Evolutionary conservation across 1,140 invertebrate species (phyloP).

Genomic region (Bombyx mori): ASM3026992v2 NC_085122.1:13256501-13257000

Average conservation of each 20-base stretch:
- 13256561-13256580: slow-evolving; percentile 65
- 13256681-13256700: slow-evolving; percentile 68
- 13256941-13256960: too few species aligned
- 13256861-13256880: too few species aligned
- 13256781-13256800: slow-evolving; percentile 46
- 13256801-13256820: slow-evolving; percentile 59
- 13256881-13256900: too few species aligned
- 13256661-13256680: slow-evolving; percentile 56
- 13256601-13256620: slow-evolving; percentile 46
- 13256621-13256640: slow-evolving; percentile 50
- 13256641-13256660: slow-evolving; percentile 37
- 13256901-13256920: too few species aligned
- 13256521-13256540: slow-evolving; percentile 51
- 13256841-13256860: too few species aligned
- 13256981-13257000: too few species aligned
- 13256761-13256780: slow-evolving; percentile 20
- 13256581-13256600: slow-evolving; percentile 63
- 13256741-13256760: slow-evolving; percentile 22
- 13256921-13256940: too few species aligned
- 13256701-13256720: slow-evolving; percentile 68
- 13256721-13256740: slow-evolving; percentile 56
- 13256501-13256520: background rate
- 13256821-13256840: slow-evolving; percentile 34
- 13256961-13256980: too few species aligned
- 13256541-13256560: slow-evolving; percentile 62